These are phyloP conservation scores for Notothenia coriiceps DNA, from an alignment of 2,113 vertebrate genomes.

Conservation along the genomic window DNA sequence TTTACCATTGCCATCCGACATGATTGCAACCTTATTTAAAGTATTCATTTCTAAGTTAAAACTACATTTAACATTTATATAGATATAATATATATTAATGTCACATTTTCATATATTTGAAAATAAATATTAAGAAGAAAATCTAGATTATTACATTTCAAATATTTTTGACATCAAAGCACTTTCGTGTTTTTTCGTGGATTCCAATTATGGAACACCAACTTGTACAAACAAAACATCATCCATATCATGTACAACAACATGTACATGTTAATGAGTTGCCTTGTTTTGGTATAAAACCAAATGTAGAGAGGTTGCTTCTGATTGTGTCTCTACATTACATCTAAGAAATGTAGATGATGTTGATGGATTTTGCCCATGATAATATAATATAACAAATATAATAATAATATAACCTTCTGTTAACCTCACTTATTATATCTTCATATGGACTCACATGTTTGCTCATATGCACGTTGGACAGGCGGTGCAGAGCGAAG, in stretches of 20 bases:
- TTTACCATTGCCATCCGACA: neutral
- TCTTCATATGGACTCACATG: constrained; percentile 75
- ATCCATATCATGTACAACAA: neutral
- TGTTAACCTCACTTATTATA: neutral
- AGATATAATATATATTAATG: no score
- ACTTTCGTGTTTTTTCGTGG: no score
- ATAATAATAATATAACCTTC: neutral
- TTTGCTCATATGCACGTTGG: constrained; percentile 64
- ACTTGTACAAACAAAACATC: no score
- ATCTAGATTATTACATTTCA: no score
- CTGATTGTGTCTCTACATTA: neutral
- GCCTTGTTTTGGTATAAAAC: neutral
- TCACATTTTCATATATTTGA: no score
- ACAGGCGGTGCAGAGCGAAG: constrained; percentile 73
- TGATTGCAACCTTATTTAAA: neutral
- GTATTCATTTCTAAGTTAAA: no score
- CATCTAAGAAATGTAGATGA: neutral
- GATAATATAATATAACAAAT: neutral
- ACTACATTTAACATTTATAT: no score
- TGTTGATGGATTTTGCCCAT: neutral
- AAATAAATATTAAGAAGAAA: no score
- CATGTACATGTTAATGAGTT: neutral
- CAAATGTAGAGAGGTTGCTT: neutral
- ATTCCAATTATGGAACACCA: no score
- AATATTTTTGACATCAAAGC: no score